Conservation (phyloP, 2,113 vertebrate species). For the Anhinga anhinga region DNA sequence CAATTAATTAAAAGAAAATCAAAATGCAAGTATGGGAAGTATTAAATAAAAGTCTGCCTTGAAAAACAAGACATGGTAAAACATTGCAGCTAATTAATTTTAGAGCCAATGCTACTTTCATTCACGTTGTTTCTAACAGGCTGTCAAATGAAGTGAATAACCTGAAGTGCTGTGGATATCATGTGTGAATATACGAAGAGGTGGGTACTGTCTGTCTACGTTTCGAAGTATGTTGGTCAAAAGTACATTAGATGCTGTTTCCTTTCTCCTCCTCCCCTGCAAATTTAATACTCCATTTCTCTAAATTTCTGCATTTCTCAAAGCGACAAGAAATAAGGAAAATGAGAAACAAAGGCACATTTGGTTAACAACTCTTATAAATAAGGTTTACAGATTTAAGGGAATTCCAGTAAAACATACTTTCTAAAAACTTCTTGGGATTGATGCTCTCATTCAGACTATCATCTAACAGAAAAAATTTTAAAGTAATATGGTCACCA, state of each 20-base stretch:
- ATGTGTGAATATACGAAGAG: neutral
- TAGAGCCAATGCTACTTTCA: neutral
- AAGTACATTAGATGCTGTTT: neutral
- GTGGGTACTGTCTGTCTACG: neutral
- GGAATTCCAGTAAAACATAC: neutral
- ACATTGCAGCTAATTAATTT: slow-evolving; percentile 35
- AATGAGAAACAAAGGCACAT: neutral
- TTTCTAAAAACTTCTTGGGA: neutral
- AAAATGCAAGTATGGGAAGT: neutral
- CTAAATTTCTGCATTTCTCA: neutral
- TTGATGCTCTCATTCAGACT: neutral
- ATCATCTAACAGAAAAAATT: neutral
- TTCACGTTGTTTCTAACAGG: neutral
- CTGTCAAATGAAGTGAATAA: slow-evolving; percentile 11
- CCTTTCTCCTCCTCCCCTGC: neutral
- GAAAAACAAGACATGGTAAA: slow-evolving; percentile 14
- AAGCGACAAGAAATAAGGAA: neutral
- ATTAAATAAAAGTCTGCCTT: slow-evolving; percentile 45
- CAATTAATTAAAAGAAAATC: slow-evolving; percentile 55
- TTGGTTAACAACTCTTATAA: neutral
- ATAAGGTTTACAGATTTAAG: neutral
- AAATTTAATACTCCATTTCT: neutral
- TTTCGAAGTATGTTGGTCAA: neutral
- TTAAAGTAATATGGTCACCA: neutral
- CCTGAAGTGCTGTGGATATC: neutral